Evolutionary conservation across 1,140 invertebrate genomes (phyloP).

Genomic region (Hestina assimilis): DNA sequence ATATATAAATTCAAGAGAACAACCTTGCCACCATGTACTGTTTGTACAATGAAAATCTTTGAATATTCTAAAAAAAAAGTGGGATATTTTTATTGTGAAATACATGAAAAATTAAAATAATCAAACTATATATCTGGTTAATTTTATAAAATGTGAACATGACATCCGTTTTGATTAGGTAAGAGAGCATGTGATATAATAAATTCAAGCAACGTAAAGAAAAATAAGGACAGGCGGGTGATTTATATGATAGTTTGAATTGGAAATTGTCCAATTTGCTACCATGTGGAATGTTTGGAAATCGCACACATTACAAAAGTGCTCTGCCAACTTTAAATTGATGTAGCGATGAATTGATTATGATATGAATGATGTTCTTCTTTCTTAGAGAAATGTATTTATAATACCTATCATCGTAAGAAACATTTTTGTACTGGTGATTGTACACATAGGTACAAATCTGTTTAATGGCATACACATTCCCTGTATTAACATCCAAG

Average conservation of each 20-base stretch:
- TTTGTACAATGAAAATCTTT: too few relatives aligned
- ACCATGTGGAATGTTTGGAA: slow-evolving; percentile 32
- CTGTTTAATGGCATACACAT: too few relatives aligned
- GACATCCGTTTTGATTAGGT: background rate
- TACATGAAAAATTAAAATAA: too few relatives aligned
- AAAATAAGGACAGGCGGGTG: slow-evolving; percentile 23
- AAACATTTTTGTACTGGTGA: too few relatives aligned
- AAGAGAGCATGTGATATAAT: background rate
- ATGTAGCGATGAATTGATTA: slow-evolving; percentile 18
- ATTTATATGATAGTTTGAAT: slow-evolving; percentile 32
- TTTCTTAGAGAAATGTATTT: background rate
- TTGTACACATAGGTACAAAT: too few relatives aligned
- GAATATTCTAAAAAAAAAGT: too few relatives aligned
- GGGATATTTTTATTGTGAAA: too few relatives aligned
- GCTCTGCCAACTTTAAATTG: slow-evolving; percentile 29
- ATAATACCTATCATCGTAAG: too few relatives aligned
- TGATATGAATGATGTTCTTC: slow-evolving; percentile 8
- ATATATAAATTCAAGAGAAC: too few relatives aligned
- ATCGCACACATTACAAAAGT: slow-evolving; percentile 27
- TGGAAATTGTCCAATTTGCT: slow-evolving; percentile 31
- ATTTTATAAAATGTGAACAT: background rate
- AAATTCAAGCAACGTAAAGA: slow-evolving; percentile 13
- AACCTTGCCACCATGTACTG: too few relatives aligned
- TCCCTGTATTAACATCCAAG: too few relatives aligned
- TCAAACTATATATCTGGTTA: too few relatives aligned